Evolutionary conservation across 2,888 invertebrate genomes (phyloP).

Genomic region (Lasioglossum morio): DNA sequence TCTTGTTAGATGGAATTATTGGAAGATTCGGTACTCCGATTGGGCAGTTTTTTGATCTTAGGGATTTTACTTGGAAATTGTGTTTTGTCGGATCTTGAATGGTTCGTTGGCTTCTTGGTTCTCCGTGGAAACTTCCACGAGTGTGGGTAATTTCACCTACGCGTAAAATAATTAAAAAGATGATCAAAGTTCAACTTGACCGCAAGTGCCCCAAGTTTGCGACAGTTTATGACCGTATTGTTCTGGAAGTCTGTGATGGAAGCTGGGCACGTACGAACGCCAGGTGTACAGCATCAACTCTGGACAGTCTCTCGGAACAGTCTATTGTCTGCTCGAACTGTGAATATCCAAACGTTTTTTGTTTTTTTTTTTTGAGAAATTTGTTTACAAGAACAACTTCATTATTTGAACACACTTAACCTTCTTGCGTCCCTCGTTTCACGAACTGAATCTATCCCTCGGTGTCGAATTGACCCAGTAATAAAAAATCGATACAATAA

Average conservation of each 20-base stretch:
- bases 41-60: not conserved
- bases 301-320: not conserved
- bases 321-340: not conserved
- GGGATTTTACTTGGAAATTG: not conserved
- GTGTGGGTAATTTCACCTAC: not conserved
- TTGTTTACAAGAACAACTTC: too few relatives aligned
- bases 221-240: slow-evolving; percentile 11
- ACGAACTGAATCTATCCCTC: too few relatives aligned
- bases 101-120: too few relatives aligned
- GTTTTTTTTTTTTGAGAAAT: not conserved
- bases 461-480: too few relatives aligned
- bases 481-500: too few relatives aligned
- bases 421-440: too few relatives aligned
- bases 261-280: slow-evolving; percentile 4
- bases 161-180: slow-evolving; percentile 10
- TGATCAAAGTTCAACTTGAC: not conserved
- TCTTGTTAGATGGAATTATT: not conserved
- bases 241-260: not conserved
- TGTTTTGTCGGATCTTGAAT: not conserved
- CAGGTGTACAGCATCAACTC: not conserved
- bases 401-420: too few relatives aligned
- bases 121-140: too few relatives aligned
- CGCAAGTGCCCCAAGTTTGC: not conserved
- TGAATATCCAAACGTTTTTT: not conserved
- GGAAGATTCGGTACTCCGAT: not conserved